Base-by-base conservation (phyloP, 2,888 invertebrate species). In the Drosophila peninsularis region DNA sequence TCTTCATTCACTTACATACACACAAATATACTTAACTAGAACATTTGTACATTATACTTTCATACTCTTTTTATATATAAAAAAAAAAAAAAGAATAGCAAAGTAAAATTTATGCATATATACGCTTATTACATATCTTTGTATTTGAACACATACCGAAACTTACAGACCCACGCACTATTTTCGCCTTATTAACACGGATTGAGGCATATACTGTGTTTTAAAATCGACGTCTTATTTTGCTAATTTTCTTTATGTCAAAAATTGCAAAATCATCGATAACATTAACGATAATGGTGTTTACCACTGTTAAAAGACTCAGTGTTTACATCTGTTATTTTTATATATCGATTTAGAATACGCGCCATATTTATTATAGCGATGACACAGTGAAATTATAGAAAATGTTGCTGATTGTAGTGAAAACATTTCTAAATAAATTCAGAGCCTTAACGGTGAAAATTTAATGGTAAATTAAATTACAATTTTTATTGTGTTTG, bases 221-320 rank as follows among this genome's bases (percentile, higher is more conserved):
- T 21, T 64, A 55, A 36, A 47, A 19, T 47, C 4, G 30, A 30
- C 47, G 37, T 50, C 21, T 24, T 41, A 24, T 21, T 62, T 41
- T 36, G 27, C 17, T 41, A 14, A 21, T 47, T 58, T 58, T 37
- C n/a, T 45, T 53, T 32, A 39, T 53, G 34, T 10, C 10, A 50
- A 30, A 42, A 45, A 13, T 19, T 45, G 17, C 19, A 64, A 64
- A 64, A 17, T 21, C 34, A 63, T 61, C 61, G 62, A 63, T 63
- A 50, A 17, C 9, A 47, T 11, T 10, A 34, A 24, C 47, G 39
- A 62, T n/a, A 19, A 17, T 32, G 9, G 27, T 42, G 5, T 21
- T 32, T 11, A 42, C 13, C 21, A n/a, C 14, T 37, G 7, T 17
- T 30, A 30, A n/a, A n/a, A n/a, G n/a, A n/a, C n/a, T n/a, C n/a